A percentile compares a stretch with the other conserved stretches of the same genome.
These are phyloP conservation scores for Leptinotarsa haldemani DNA, from an alignment of 2,888 invertebrate genomes.

Conservation along the genomic window DNA sequence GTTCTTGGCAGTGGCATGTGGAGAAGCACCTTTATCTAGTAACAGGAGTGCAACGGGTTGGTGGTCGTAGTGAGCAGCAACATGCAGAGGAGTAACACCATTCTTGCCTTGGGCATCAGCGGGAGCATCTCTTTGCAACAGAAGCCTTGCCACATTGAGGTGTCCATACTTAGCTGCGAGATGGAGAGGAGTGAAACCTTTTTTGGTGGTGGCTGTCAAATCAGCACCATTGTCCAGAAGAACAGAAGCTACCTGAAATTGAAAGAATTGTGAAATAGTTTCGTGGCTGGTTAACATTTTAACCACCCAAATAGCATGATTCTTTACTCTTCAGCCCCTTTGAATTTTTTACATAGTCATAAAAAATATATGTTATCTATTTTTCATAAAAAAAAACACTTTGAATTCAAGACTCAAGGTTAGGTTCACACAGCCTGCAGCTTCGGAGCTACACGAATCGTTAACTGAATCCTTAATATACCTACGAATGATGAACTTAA, in stretches of 20 bases:
- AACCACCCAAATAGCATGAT: too few species aligned
- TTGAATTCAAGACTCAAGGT: too few species aligned
- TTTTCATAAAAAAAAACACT: too few species aligned
- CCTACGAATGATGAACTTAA: too few species aligned
- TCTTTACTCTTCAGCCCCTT: too few species aligned
- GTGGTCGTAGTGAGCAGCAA: slow-evolving; percentile 97
- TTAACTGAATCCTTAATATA: too few species aligned
- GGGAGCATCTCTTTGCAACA: slow-evolving; percentile 88
- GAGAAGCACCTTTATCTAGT: slow-evolving; percentile 92
- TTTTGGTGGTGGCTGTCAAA: slow-evolving; percentile 91
- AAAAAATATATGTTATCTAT: too few species aligned
- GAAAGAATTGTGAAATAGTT: neutral
- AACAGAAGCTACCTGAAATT: slow-evolving; percentile 80
- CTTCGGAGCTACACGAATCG: too few species aligned
- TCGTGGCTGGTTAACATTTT: too few species aligned
- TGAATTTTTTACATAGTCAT: too few species aligned
- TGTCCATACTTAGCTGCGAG: slow-evolving; percentile 98
- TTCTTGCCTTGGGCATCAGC: slow-evolving; percentile 91
- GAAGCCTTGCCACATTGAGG: slow-evolving; percentile 85
- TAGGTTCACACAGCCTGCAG: too few species aligned
- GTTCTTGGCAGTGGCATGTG: slow-evolving; percentile 95
- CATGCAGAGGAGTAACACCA: slow-evolving; percentile 94
- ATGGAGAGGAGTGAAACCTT: slow-evolving; percentile 97
- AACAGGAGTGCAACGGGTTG: slow-evolving; percentile 89
- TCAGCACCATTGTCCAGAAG: slow-evolving; percentile 92